Base-by-base conservation (phyloP, 2,888 invertebrate genomes). In the Meiosimyza decipiens region DNA sequence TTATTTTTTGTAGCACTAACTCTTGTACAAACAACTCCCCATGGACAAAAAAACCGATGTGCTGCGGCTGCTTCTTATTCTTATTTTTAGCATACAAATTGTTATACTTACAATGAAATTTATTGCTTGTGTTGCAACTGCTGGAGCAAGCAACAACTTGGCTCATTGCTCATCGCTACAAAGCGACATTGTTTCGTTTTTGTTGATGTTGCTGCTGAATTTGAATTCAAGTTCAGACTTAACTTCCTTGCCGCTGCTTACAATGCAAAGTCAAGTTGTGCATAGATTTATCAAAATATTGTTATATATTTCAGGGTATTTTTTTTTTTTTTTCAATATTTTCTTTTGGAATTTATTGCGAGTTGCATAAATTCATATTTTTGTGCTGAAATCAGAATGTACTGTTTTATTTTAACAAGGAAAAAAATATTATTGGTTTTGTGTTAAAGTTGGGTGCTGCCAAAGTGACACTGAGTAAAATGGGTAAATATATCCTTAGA, bases 71-170 rank as follows among this genome's bases (percentile, higher is more conserved):
- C 68, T 71, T 57, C 72, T 71, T 66, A 68, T 69, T 72, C 28
- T 62, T 66, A 71, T 70, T 54, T 74, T 77, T 78, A 79, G 79
- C 82, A 80, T 84, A 85, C 84, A 85, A 85, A 85, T 85, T 84
- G 85, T 83, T 84, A 83, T 82, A 83, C 82, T 84, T 85, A 82
- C 82, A 82, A 82, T 55, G 79, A 80, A 83, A 83, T 84, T 83
- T 83, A 83, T 83, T 83, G 78, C 81, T 79, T 76, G 72, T 75
- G 40, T 18, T 62, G 71, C 68, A 22, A 60, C 55, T 16, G 63
- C 54, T 59, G 70, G 63, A 69, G 69, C 69, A 69, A 51, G 40
- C 55, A n/a, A 60, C 54, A 15, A 63, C 47, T 28, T 33, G 59
- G 51, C 51, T 66, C 73, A 71, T 68, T 76, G 71, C 72, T 73